These are phyloP conservation scores for Takifugu flavidus DNA, from an alignment of 2,113 vertebrate species.

Conservation along the genomic window DNA sequence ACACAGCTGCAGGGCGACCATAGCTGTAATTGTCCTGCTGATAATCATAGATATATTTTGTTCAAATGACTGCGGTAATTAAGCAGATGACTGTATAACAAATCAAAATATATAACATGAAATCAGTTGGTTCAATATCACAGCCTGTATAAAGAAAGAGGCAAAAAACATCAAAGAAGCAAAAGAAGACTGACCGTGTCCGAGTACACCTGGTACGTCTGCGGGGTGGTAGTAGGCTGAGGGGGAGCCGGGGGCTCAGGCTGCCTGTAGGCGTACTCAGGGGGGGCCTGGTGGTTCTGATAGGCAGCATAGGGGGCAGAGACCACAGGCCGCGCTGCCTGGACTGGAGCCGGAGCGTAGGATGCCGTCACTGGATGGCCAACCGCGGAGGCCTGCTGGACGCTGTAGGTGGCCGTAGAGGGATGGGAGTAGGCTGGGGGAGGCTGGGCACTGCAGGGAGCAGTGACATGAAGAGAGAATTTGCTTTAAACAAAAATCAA, in stretches of 20 bases:
- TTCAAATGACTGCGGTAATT: not conserved
- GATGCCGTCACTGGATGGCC: slow-evolving; percentile 67
- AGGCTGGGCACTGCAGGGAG: slow-evolving; percentile 64
- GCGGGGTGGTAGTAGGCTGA: slow-evolving; percentile 65
- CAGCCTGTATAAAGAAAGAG: not conserved
- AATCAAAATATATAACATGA: not conserved
- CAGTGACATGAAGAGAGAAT: not conserved
- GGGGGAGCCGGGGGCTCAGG: slow-evolving; percentile 47
- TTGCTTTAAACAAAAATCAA: not conserved
- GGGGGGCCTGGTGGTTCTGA: slow-evolving; percentile 65
- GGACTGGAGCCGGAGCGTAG: slow-evolving; percentile 62
- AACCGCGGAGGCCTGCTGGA: slow-evolving; percentile 60
- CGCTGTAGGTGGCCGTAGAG: slow-evolving; percentile 64
- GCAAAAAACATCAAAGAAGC: slow-evolving; percentile 23
- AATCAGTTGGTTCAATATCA: not conserved
- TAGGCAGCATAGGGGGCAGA: slow-evolving; percentile 57
- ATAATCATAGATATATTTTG: slow-evolving; percentile 8
- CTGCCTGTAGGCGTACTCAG: slow-evolving; percentile 67
- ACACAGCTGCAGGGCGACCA: slow-evolving; percentile 48
- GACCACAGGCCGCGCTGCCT: slow-evolving; percentile 53
- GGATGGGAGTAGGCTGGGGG: slow-evolving; percentile 66
- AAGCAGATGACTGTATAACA: not conserved
- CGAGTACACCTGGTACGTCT: slow-evolving; percentile 76
- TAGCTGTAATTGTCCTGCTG: slow-evolving; percentile 69
- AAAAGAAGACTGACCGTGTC: slow-evolving; percentile 65